These are phyloP conservation scores for Gobionotothen gibberifrons DNA, from an alignment of 2,797 vertebrate species.

Conservation along the genomic window DNA sequence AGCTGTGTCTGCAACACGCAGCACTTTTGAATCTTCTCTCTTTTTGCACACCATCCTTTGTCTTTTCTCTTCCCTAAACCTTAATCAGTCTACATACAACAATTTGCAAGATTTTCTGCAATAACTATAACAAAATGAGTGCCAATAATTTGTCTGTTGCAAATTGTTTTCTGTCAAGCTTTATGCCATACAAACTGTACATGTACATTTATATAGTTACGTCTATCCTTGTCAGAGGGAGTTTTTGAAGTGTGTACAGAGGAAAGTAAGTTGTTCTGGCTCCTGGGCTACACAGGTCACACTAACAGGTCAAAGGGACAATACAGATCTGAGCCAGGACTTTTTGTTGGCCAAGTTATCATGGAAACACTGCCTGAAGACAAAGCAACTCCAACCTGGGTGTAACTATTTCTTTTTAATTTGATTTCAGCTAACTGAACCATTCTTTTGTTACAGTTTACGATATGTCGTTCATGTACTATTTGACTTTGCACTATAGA, in stretches of 20 bases:
- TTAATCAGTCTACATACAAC: not conserved
- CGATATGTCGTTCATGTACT: slow-evolving; percentile 6
- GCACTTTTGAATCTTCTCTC: slow-evolving; percentile 22
- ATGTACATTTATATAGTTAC: not conserved
- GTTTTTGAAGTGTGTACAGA: slow-evolving; percentile 43
- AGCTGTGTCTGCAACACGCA: slow-evolving; percentile 45
- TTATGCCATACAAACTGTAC: too few species aligned
- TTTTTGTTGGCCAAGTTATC: slow-evolving; percentile 48
- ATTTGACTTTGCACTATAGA: slow-evolving; percentile 3
- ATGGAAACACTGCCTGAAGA: slow-evolving; percentile 49
- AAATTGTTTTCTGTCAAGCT: not conserved
- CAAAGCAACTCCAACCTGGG: slow-evolving; percentile 40
- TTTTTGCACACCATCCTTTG: slow-evolving; percentile 13
- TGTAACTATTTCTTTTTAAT: slow-evolving; percentile 9
- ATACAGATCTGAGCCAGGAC: slow-evolving; percentile 27
- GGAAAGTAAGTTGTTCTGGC: slow-evolving; percentile 62
- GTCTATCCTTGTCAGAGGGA: slow-evolving; percentile 1
- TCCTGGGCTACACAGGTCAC: slow-evolving; percentile 42
- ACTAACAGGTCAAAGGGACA: slow-evolving; percentile 37
- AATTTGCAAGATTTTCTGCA: not conserved
- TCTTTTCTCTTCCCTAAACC: not conserved
- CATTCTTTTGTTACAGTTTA: not conserved
- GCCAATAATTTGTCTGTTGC: not conserved
- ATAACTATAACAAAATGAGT: not conserved
- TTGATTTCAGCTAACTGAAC: not conserved